Conservation (phyloP, 1,140 invertebrate species). For the Saccostrea echinata region DNA sequence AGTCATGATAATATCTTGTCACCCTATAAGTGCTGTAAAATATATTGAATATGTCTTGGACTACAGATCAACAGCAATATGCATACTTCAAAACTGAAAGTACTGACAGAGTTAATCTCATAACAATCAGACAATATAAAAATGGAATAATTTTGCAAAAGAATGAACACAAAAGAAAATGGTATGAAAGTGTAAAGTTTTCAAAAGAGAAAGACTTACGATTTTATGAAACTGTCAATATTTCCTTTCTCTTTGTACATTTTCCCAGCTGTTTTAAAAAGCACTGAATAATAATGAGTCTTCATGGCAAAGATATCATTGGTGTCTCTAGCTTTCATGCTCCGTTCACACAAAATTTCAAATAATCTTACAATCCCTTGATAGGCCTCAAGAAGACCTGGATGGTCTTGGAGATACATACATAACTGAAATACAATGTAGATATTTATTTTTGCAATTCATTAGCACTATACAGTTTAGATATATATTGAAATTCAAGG, state of each 20-base stretch:
- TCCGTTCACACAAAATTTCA: slow-evolving; percentile 90
- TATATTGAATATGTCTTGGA: too few relatives aligned
- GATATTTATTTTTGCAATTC: too few relatives aligned
- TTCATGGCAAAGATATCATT: slow-evolving; percentile 97
- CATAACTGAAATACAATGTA: slow-evolving; percentile 83
- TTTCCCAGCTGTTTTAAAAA: slow-evolving; percentile 81
- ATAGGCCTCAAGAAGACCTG: slow-evolving; percentile 88
- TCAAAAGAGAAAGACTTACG: slow-evolving; percentile 52
- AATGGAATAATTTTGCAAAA: too few relatives aligned
- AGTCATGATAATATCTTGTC: too few relatives aligned
- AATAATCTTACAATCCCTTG: slow-evolving; percentile 90
- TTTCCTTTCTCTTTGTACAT: slow-evolving; percentile 62
- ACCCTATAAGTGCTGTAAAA: too few relatives aligned
- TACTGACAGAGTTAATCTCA: too few relatives aligned
- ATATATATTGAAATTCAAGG: too few relatives aligned
- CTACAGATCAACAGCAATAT: too few relatives aligned
- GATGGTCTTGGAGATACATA: slow-evolving; percentile 87
- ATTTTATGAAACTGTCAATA: slow-evolving; percentile 71
- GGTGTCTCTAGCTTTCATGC: slow-evolving; percentile 90
- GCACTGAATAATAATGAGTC: slow-evolving; percentile 90
- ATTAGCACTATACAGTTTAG: too few relatives aligned
- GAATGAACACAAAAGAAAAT: neutral
- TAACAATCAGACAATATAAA: too few relatives aligned
- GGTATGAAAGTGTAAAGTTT: neutral
- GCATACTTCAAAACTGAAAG: too few relatives aligned